Percentiles rank a stretch among this genome's conserved stretches.
These are phyloP conservation scores for Notocelia uddmanniana DNA, from an alignment of 2,888 invertebrate species.

Conservation along the genomic window DNA sequence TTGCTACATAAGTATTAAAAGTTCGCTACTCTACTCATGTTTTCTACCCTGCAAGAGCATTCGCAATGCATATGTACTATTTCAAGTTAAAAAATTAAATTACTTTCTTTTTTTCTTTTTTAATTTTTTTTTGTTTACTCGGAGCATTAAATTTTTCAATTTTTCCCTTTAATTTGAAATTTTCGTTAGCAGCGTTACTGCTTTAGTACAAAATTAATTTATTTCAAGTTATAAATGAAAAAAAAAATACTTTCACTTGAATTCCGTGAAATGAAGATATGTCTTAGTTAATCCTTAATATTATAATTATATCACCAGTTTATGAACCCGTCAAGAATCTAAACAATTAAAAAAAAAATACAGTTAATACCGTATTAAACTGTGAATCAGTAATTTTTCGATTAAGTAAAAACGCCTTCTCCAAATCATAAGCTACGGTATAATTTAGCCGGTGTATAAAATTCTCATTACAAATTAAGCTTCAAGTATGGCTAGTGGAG, in stretches of 20 bases:
- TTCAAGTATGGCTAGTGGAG: slow-evolving; percentile 3
- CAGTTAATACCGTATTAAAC: slow-evolving; percentile 6
- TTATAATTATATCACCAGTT: neutral
- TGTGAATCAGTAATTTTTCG: neutral
- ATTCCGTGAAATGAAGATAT: neutral
- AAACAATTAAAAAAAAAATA: neutral
- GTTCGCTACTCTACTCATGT: too few species aligned
- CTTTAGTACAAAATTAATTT: too few species aligned
- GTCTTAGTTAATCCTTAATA: neutral
- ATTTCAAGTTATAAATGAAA: too few species aligned
- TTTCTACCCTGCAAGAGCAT: too few species aligned
- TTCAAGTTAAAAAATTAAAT: too few species aligned
- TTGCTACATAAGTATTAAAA: too few species aligned
- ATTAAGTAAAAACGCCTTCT: neutral
- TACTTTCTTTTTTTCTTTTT: too few species aligned
- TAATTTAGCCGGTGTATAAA: neutral
- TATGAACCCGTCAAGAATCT: neutral
- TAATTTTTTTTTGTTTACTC: too few species aligned
- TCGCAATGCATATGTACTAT: too few species aligned
- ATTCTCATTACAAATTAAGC: slow-evolving; percentile 7
- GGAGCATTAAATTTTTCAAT: too few species aligned
- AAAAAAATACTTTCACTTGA: neutral
- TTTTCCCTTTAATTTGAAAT: too few species aligned
- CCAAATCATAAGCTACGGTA: slow-evolving; percentile 4
- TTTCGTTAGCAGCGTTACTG: too few species aligned